A percentile compares a stretch with the other conserved stretches of the same genome.
These are phyloP conservation scores for Delphinapterus leucas DNA, from an alignment of 2,113 vertebrate genomes.

Conservation along the genomic window DNA sequence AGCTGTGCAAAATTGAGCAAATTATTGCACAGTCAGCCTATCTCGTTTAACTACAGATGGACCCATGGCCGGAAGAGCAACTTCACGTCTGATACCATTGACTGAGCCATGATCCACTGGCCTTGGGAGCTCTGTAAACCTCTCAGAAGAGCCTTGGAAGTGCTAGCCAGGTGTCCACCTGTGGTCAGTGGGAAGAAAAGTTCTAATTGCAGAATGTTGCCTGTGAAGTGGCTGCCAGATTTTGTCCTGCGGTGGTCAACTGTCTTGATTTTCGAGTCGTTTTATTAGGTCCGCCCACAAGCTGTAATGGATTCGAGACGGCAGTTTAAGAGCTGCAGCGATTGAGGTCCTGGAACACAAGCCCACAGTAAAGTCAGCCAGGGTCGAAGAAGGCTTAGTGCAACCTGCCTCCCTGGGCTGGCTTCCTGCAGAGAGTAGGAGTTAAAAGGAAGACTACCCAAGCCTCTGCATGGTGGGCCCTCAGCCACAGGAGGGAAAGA, in stretches of 20 bases:
- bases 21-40: not conserved
- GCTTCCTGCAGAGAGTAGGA: not conserved
- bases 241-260: not conserved
- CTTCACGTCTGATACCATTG: not conserved
- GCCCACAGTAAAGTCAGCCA: not conserved
- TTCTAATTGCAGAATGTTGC: not conserved
- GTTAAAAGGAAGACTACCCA: not conserved
- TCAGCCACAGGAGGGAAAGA: not conserved
- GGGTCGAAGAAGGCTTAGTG: not conserved
- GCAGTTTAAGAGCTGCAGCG: not conserved
- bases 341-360: not conserved
- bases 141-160: not conserved
- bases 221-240: not conserved
- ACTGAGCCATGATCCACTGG: not conserved
- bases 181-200: not conserved
- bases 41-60: not conserved
- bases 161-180: not conserved
- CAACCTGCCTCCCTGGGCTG: not conserved
- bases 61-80: not conserved
- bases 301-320: not conserved
- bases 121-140: not conserved
- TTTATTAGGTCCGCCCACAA: constrained; percentile 32
- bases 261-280: not conserved
- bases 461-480: not conserved
- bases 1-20: constrained; percentile 36